A percentile compares a stretch with the other conserved stretches of the same genome.
Evolutionary conservation across 53 echinoderm and acorn worm species (phyloP).

Genomic region (Holothuria scabra): DNA sequence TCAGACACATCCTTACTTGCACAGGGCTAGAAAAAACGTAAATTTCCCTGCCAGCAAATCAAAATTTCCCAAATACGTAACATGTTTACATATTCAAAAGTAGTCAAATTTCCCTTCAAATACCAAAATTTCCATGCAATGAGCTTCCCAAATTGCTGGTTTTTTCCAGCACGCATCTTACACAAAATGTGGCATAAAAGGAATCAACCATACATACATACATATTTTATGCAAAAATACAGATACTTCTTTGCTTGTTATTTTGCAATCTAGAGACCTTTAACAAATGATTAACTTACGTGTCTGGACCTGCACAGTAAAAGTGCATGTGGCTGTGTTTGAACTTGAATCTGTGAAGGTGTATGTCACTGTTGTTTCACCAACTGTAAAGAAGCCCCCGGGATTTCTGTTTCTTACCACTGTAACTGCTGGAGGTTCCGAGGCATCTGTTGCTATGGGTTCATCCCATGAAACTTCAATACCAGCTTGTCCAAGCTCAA

Average conservation of each 20-base stretch:
- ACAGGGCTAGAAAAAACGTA: too few species aligned
- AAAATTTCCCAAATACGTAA: too few species aligned
- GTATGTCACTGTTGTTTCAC: constrained; percentile 51
- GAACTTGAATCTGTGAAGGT: constrained; percentile 50
- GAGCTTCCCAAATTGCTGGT: too few species aligned
- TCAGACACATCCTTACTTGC: too few species aligned
- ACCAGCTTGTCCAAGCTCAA: constrained; percentile 48
- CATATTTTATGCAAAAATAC: background rate
- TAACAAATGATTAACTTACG: background rate
- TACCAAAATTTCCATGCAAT: too few species aligned
- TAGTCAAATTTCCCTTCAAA: too few species aligned
- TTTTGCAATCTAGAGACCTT: too few species aligned
- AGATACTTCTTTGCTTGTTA: too few species aligned
- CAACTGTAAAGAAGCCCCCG: constrained; percentile 55
- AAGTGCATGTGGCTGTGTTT: constrained; percentile 56
- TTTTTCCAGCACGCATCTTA: too few species aligned
- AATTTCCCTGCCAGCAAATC: too few species aligned
- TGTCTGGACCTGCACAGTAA: constrained; percentile 54
- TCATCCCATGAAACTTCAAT: constrained; percentile 47
- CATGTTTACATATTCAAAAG: too few species aligned
- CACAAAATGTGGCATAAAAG: background rate
- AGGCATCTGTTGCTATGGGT: constrained; percentile 69
- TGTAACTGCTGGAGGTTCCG: constrained; percentile 21
- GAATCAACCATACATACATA: background rate
- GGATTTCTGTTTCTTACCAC: constrained; percentile 46